Base-by-base conservation (phyloP, 2,797 vertebrate genomes). In the Falco rusticolus region DNA sequence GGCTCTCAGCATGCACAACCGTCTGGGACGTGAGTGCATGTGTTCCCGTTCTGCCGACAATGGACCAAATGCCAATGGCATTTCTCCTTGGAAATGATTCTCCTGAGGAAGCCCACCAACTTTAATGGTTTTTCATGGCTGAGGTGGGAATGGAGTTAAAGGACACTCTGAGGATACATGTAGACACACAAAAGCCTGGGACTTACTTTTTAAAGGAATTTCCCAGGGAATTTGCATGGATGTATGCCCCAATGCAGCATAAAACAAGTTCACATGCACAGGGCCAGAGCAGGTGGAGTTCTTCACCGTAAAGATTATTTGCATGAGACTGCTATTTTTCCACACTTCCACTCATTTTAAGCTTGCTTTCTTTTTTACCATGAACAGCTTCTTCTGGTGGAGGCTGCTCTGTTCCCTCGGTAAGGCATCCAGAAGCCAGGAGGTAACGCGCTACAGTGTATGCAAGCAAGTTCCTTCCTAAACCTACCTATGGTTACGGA, bases 241-340 rank as follows among this genome's bases (percentile, higher is more conserved):
- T 33, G 10, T 13, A 33, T 11, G 65, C 37, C 70, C n/a, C 48
- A 31, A 48, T 31, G 25, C 37, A 53, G 84, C 64, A 71, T 10
- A 64, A 87, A 94, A 61, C 51, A n/a, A 29, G 53, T 76, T 89
- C 60, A 90, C 25, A 80, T 37, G 82, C 57, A 18, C 50, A 54
- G 48, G 60, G 19, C 45, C 50, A 68, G 82, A 96, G 90, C 88
- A 91, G 71, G 54, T 31, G 37, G 84, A 87, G 61, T 33, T 89
- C 76, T 94, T 71, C 26, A 37, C 56, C 50, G 31, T 61, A 48
- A 82, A 65, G 60, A 74, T 45, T 76, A 66, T 96, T 91, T 95
- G 51, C 74, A 76, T 5, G n/a, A 90, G 51, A 74, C 66, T 53
- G 77, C 24, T 93, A 33, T 86, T 95, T 88, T 96, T 84, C 74